These are phyloP conservation scores for Dyspetes luteomarginatus DNA, from an alignment of 2,888 invertebrate genomes.

Conservation along the genomic window DNA sequence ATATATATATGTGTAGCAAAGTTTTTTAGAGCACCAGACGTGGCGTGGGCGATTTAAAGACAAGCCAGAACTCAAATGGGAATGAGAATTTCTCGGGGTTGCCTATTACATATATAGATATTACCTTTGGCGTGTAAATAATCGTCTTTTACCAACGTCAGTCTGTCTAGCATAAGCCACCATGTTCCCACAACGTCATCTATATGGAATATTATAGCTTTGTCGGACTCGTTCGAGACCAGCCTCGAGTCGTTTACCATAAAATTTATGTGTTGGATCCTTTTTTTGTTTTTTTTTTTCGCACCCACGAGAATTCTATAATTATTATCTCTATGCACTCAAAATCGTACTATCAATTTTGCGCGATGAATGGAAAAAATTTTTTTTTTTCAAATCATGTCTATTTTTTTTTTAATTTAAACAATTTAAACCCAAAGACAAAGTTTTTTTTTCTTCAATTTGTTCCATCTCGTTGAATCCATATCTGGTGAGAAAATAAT, in stretches of 20 bases:
- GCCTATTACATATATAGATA: slow-evolving; percentile 11
- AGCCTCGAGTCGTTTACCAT: slow-evolving; percentile 29
- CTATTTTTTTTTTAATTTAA: background rate
- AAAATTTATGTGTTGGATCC: slow-evolving; percentile 1
- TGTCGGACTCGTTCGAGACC: slow-evolving; percentile 26
- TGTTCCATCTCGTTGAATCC: background rate
- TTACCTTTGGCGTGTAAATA: background rate
- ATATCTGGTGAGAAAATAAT: slow-evolving; percentile 13
- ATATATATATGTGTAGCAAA: background rate
- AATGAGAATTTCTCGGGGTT: background rate
- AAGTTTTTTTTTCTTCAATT: background rate
- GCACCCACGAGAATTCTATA: background rate
- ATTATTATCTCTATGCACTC: background rate
- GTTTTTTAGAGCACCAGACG: too few species aligned
- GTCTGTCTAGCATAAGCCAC: background rate
- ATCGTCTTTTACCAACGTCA: background rate
- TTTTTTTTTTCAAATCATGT: background rate
- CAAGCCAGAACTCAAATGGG: background rate
- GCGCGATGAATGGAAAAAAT: background rate
- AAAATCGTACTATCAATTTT: background rate
- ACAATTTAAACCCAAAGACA: slow-evolving; percentile 1
- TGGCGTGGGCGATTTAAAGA: slow-evolving; percentile 39
- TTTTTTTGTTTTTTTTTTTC: background rate
- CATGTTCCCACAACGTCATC: slow-evolving; percentile 25
- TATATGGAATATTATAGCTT: slow-evolving; percentile 9